Percentiles rank a stretch among this genome's conserved stretches.
These are phyloP conservation scores for Hoplodrina blanda DNA, from an alignment of 2,888 invertebrate genomes.

Conservation along the genomic window DNA sequence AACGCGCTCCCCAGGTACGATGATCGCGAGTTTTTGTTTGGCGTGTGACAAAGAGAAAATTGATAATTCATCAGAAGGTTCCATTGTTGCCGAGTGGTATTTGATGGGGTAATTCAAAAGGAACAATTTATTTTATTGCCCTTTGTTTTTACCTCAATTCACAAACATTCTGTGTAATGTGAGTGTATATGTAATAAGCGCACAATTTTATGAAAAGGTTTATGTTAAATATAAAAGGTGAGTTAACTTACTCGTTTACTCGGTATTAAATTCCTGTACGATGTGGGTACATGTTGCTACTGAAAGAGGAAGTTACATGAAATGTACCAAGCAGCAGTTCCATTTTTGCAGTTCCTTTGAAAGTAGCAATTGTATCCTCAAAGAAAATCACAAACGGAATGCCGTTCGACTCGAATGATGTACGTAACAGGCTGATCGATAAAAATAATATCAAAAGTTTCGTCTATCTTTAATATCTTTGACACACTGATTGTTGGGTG, in stretches of 20 bases:
- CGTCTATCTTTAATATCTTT: slow-evolving; percentile 44
- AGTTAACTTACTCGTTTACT: slow-evolving; percentile 50
- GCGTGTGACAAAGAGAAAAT: slow-evolving; percentile 86
- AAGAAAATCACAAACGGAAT: slow-evolving; percentile 43
- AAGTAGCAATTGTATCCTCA: slow-evolving; percentile 34
- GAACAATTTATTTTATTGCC: slow-evolving; percentile 79
- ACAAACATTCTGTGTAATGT: slow-evolving; percentile 57
- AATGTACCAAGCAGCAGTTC: slow-evolving; percentile 39
- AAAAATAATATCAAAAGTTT: slow-evolving; percentile 58
- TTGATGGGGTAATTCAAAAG: slow-evolving; percentile 81
- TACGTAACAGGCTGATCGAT: slow-evolving; percentile 45
- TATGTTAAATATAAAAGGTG: slow-evolving; percentile 57
- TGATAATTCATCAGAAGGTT: slow-evolving; percentile 85
- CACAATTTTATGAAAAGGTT: slow-evolving; percentile 53
- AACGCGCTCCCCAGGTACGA: slow-evolving; percentile 84
- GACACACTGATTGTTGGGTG: slow-evolving; percentile 47
- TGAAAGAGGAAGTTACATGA: slow-evolving; percentile 23
- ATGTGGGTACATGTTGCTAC: slow-evolving; percentile 21
- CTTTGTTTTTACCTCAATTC: slow-evolving; percentile 75
- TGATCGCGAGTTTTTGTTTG: slow-evolving; percentile 86
- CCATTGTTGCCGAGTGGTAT: slow-evolving; percentile 80
- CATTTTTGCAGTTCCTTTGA: slow-evolving; percentile 37
- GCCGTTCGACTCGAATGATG: slow-evolving; percentile 26
- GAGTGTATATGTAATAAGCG: slow-evolving; percentile 49
- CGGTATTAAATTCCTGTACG: slow-evolving; percentile 39